Percentiles rank a stretch among this genome's conserved stretches.
Conservation (phyloP, 2,113 vertebrate species). For the Scalopus aquaticus region DNA sequence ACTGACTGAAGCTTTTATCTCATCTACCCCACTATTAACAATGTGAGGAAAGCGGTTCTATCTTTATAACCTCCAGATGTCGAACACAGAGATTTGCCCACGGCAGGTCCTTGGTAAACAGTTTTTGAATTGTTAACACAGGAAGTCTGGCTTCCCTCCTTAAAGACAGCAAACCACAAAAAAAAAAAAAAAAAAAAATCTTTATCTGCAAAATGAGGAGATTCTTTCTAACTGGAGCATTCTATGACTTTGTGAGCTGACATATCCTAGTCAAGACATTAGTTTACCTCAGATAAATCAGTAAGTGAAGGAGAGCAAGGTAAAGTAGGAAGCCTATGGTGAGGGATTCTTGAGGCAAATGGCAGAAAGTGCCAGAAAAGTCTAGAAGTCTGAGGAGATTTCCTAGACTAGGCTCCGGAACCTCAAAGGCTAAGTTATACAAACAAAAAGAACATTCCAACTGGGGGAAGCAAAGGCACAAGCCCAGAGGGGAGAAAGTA, state of each 20-base stretch:
- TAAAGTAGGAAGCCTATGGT: not conserved
- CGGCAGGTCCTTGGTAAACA: not conserved
- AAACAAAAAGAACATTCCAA: not conserved
- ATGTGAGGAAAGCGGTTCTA: not conserved
- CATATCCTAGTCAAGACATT: not conserved
- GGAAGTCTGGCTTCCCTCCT: not conserved
- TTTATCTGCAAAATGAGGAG: not conserved
- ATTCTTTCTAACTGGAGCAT: not conserved
- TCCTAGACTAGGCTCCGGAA: not conserved
- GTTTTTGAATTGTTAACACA: not conserved
- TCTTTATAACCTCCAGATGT: not conserved
- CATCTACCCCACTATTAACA: not conserved
- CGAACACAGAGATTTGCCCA: not conserved
- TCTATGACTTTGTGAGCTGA: not conserved
- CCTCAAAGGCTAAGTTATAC: not conserved
- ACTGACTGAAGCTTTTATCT: not conserved
- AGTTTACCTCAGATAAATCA: not conserved
- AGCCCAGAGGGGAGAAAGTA: not conserved
- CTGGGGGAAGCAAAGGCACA: not conserved
- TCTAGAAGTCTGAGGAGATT: not conserved
- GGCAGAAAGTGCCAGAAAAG: not conserved
- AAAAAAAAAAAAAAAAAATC: slow-evolving; percentile 10
- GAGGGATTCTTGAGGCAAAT: not conserved
- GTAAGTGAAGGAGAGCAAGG: not conserved
- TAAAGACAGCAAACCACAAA: not conserved